Percentiles rank a stretch among this genome's conserved stretches.
phyloP scores from a whole-genome alignment of 2,888 invertebrate genomes.

The Scaptomyza reducta region DNA sequence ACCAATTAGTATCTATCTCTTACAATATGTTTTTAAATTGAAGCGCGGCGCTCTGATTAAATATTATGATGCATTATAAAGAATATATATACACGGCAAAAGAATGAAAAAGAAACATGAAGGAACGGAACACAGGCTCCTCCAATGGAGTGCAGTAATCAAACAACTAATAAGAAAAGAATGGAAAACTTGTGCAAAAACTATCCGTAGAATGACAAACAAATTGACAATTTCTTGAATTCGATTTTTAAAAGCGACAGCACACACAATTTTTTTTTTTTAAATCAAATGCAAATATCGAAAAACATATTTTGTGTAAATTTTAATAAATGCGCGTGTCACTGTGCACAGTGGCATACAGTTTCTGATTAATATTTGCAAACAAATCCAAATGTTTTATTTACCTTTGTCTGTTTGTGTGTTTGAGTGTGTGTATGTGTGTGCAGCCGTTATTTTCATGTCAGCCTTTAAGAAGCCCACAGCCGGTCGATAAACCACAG shows the following conservation, averaged over 20 bases:
- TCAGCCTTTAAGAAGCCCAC: conserved; percentile 8
- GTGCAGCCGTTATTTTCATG: too few relatives aligned
- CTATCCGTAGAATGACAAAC: conserved; percentile 59
- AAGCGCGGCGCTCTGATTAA: conserved; percentile 59
- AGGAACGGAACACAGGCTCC: conserved; percentile 12
- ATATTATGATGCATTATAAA: conserved; percentile 75
- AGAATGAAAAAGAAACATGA: conserved; percentile 8
- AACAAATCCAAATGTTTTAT: conserved; percentile 68
- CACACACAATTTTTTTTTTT: conserved; percentile 3
- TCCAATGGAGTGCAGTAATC: conserved; percentile 15
- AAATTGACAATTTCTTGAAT: conserved; percentile 41
- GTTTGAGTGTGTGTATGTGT: conserved; percentile 16
- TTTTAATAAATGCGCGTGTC: conserved; percentile 69
- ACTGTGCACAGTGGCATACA: conserved; percentile 60
- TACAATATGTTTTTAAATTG: conserved; percentile 36
- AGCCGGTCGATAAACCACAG: conserved; percentile 15
- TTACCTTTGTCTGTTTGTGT: conserved; percentile 54
- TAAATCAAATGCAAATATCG: conserved; percentile 13
- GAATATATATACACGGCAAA: conserved; percentile 61
- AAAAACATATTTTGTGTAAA: conserved; percentile 58
- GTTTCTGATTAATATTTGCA: conserved; percentile 68
- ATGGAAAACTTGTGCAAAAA: conserved; percentile 33
- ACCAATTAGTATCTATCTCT: conserved; percentile 36
- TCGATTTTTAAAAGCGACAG: conserved; percentile 17
- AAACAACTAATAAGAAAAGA: conserved; percentile 10